Evolutionary conservation across 1,140 invertebrate genomes (phyloP).

Genomic region (Heliconius melpomene): DNA sequence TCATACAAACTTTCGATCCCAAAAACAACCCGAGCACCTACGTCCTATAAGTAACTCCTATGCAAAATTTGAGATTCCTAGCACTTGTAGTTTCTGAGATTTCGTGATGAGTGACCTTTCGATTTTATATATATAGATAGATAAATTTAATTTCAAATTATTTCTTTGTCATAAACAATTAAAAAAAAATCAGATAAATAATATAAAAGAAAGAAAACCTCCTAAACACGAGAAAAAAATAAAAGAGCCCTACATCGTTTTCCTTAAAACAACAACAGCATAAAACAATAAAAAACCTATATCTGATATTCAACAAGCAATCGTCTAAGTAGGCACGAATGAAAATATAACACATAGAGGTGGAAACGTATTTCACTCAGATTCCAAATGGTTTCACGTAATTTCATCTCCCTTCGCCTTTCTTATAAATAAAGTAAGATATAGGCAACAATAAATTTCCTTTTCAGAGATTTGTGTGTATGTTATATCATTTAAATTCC

Average conservation of each 20-base stretch:
- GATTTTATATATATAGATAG: too few relatives aligned
- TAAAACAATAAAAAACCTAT: conserved; percentile 25
- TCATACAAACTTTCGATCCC: too few relatives aligned
- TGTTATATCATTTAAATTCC: conserved; percentile 71
- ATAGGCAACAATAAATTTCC: conserved; percentile 77
- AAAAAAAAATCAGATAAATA: not conserved
- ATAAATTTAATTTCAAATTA: too few relatives aligned
- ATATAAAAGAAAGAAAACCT: not conserved
- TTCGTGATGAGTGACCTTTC: too few relatives aligned
- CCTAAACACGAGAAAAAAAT: not conserved
- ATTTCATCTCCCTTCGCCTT: conserved; percentile 75
- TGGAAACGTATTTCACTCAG: conserved; percentile 70
- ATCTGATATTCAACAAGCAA: conserved; percentile 43
- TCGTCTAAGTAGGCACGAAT: conserved; percentile 52
- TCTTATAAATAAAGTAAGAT: conserved; percentile 79
- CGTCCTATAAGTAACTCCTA: too few relatives aligned
- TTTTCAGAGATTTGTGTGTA: conserved; percentile 65
- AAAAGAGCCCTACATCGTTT: not conserved
- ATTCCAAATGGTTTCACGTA: conserved; percentile 78
- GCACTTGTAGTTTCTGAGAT: too few relatives aligned
- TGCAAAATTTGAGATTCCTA: too few relatives aligned
- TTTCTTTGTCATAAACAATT: not conserved
- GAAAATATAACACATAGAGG: conserved; percentile 52
- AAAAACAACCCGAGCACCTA: too few relatives aligned
- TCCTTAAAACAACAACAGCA: conserved; percentile 11